Evolutionary conservation across 2,888 invertebrate genomes (phyloP).

Genomic region (Nephrotoma flavescens): DNA sequence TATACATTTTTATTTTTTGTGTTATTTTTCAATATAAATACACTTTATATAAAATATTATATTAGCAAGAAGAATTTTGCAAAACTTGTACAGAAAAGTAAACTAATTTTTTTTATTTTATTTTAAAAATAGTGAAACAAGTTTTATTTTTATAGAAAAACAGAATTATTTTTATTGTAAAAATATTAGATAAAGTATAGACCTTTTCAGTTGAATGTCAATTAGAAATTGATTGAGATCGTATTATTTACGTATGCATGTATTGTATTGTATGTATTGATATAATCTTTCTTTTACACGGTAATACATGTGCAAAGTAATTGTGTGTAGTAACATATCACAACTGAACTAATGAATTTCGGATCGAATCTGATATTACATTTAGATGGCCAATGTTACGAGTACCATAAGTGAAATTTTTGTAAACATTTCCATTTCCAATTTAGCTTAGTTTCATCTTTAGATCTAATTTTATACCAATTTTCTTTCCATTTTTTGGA

Average conservation of each 20-base stretch:
- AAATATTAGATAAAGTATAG: neutral
- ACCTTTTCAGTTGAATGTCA: neutral
- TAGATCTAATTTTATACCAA: too few relatives aligned
- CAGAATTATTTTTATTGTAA: neutral
- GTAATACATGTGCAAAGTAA: too few relatives aligned
- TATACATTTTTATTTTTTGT: neutral
- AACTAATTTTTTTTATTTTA: neutral
- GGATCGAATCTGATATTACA: too few relatives aligned
- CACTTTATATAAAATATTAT: neutral
- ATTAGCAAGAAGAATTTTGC: neutral
- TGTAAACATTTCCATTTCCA: too few relatives aligned
- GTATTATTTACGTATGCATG: neutral
- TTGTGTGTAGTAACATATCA: too few relatives aligned
- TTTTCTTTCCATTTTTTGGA: too few relatives aligned
- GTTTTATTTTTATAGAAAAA: neutral
- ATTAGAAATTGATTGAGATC: neutral
- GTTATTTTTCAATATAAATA: neutral
- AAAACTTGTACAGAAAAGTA: neutral
- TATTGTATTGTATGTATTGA: too few relatives aligned
- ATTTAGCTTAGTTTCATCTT: too few relatives aligned
- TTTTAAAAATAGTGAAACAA: neutral
- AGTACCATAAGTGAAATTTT: too few relatives aligned
- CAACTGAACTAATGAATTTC: too few relatives aligned
- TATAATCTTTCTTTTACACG: too few relatives aligned
- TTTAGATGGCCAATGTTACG: too few relatives aligned